Evolutionary conservation across 2,797 vertebrate species (phyloP).

Genomic region (Peromyscus nudipes): DNA sequence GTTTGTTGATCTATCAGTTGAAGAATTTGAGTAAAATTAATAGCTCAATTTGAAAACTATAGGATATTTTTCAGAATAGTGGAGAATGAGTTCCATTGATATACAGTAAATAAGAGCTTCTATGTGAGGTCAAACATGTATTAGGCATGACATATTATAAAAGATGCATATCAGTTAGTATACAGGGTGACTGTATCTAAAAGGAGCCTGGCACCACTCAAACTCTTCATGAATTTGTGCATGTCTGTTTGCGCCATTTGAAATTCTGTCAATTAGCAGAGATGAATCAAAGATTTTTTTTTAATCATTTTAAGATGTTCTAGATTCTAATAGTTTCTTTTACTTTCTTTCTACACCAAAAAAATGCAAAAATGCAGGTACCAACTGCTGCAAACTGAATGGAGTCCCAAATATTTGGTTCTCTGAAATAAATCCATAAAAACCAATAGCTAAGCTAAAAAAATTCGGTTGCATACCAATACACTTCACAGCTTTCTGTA

Average conservation of each 20-base stretch:
- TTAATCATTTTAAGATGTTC: not conserved
- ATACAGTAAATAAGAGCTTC: not conserved
- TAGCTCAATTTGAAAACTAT: not conserved
- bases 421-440: not conserved
- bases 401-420: not conserved
- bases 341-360: slow-evolving; percentile 17
- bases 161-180: not conserved
- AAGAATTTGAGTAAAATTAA: slow-evolving; percentile 5
- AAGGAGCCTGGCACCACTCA: not conserved
- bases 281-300: not conserved
- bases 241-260: not conserved
- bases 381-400: not conserved
- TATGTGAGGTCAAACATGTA: not conserved
- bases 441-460: not conserved
- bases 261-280: slow-evolving; percentile 13
- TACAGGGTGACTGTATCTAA: not conserved
- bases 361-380: not conserved
- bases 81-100: not conserved
- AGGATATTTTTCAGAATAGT: not conserved
- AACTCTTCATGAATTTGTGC: not conserved
- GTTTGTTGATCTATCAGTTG: not conserved
- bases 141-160: not conserved
- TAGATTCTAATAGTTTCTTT: slow-evolving; percentile 1
- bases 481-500: not conserved
- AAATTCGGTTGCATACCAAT: not conserved